Conservation (phyloP, 2,797 vertebrate species). For the Urocyon cinereoargenteus region DNA sequence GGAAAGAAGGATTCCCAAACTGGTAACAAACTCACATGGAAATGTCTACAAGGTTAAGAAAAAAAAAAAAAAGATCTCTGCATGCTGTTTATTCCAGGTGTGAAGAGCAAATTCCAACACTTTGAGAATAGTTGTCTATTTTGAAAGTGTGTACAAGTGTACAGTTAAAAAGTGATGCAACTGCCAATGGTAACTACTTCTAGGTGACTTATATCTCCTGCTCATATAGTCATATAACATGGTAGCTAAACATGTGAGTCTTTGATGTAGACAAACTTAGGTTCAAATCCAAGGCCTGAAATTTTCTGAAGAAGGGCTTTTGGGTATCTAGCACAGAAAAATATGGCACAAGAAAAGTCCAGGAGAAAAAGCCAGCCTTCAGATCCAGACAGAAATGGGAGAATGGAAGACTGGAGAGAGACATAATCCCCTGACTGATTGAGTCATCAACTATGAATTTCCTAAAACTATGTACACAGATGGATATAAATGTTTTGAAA, state of each 20-base stretch:
- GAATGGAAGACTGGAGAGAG: neutral
- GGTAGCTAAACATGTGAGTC: neutral
- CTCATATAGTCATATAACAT: neutral
- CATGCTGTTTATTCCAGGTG: conserved; percentile 52
- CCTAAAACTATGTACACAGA: neutral
- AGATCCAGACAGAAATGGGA: neutral
- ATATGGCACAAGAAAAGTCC: neutral
- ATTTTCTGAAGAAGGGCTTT: neutral
- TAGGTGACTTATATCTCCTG: neutral
- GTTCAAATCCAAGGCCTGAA: neutral
- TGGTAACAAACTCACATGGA: conserved; percentile 15
- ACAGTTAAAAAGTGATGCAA: neutral
- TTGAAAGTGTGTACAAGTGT: neutral
- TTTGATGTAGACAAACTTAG: neutral
- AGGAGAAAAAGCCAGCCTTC: neutral
- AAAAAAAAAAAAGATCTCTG: neutral
- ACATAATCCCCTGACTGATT: neutral
- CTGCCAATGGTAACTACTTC: neutral
- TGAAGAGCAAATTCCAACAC: conserved; percentile 27
- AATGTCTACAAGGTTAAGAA: conserved; percentile 7
- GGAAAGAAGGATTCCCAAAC: conserved; percentile 31
- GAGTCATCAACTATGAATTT: neutral
- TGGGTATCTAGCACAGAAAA: neutral
- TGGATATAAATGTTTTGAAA: neutral
- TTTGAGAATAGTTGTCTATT: neutral